Percentiles rank a stretch among this genome's conserved stretches.
Conservation (phyloP, 2,888 invertebrate species). For the Pedicia rivosa region DNA sequence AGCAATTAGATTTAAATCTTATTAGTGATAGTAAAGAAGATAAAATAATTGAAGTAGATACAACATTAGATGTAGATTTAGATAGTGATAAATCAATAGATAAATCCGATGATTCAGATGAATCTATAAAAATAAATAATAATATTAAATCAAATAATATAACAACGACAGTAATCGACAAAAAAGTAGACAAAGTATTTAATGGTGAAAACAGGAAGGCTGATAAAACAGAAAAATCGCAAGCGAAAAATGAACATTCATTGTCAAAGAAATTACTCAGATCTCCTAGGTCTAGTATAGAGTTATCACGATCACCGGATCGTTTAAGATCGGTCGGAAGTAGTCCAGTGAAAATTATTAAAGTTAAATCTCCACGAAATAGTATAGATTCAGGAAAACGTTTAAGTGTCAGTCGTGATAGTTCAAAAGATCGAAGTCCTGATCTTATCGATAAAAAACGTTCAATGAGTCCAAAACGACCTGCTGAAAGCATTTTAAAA, state of each 20-base stretch:
- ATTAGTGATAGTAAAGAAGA: not conserved
- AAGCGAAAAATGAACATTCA: not conserved
- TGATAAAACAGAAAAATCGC: not conserved
- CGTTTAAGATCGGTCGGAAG: slow-evolving; percentile 28
- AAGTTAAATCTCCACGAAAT: slow-evolving; percentile 35
- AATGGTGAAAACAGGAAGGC: slow-evolving; percentile 14
- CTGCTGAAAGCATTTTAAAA: slow-evolving; percentile 28
- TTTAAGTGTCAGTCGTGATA: slow-evolving; percentile 25
- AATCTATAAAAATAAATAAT: not conserved
- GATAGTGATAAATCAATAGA: too few species aligned
- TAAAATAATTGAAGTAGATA: too few species aligned
- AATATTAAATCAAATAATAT: slow-evolving; percentile 6
- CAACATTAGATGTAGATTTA: too few species aligned
- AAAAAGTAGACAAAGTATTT: slow-evolving; percentile 30
- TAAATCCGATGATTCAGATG: not conserved
- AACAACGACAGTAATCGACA: slow-evolving; percentile 22
- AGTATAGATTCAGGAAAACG: slow-evolving; percentile 35
- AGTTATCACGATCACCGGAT: slow-evolving; percentile 36
- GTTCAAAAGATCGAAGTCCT: slow-evolving; percentile 25
- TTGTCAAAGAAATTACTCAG: slow-evolving; percentile 17
- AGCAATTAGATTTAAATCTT: slow-evolving; percentile 8
- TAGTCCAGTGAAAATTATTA: slow-evolving; percentile 30
- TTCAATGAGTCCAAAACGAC: slow-evolving; percentile 27
- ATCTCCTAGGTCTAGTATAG: slow-evolving; percentile 40
- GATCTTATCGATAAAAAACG: slow-evolving; percentile 16